A percentile compares a stretch with the other conserved stretches of the same genome.
Evolutionary conservation across 1,140 invertebrate species (phyloP).

Genomic region (Cydia amplana): DNA sequence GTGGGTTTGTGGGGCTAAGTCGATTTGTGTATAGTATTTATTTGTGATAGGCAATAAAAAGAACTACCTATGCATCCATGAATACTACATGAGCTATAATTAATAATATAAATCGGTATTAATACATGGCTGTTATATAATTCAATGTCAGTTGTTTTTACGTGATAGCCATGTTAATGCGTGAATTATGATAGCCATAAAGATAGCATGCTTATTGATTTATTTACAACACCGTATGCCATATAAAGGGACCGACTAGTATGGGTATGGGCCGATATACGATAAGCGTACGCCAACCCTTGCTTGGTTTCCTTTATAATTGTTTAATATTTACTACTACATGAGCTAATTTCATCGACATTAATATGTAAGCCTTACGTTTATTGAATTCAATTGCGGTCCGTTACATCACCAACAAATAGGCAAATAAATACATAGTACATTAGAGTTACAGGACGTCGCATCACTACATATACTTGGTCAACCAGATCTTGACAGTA

Average conservation of each 20-base stretch:
- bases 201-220: not conserved
- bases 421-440: no score
- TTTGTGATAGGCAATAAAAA: no score
- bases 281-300: not conserved
- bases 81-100: no score
- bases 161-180: not conserved
- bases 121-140: not conserved
- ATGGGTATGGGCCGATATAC: not conserved
- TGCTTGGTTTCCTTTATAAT: not conserved
- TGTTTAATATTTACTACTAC: not conserved
- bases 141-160: not conserved
- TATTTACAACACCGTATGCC: not conserved
- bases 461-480: no score
- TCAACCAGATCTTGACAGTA: no score
- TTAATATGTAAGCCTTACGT: no score
- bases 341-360: no score
- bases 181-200: not conserved
- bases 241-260: not conserved
- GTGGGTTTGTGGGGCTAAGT: no score
- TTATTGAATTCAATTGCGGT: no score
- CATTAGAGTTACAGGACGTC: no score
- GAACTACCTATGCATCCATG: not conserved
- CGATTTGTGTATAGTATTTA: no score
- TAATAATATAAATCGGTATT: not conserved
- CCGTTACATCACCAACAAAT: no score